phyloP scores from a whole-genome alignment of 1,140 invertebrate species.

The Euborellia annulipes region DNA sequence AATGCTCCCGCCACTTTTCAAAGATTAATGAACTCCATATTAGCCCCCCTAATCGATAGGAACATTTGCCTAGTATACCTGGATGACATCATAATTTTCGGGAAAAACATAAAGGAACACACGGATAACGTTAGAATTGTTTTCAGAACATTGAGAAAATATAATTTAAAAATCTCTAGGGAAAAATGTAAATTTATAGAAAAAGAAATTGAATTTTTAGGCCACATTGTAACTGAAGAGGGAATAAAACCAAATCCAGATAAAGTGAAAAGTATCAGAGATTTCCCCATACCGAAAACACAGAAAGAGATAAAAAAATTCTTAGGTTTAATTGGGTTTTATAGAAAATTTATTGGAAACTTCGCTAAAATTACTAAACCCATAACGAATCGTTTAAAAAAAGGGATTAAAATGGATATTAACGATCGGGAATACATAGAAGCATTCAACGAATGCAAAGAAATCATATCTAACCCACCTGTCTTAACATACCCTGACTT shows the following conservation, averaged over 20 bases:
- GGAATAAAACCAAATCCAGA: conserved; percentile 14
- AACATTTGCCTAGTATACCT: conserved; percentile 19
- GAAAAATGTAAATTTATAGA: conserved; percentile 14
- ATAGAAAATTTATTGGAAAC: conserved; percentile 16
- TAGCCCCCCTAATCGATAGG: conserved; percentile 16
- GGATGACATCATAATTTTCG: conserved; percentile 18
- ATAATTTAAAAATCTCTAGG: conserved; percentile 13
- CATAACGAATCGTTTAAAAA: conserved; percentile 18
- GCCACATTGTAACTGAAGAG: conserved; percentile 12
- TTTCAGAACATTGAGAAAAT: conserved; percentile 8
- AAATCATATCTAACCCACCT: conserved; percentile 8
- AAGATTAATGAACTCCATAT: conserved; percentile 23
- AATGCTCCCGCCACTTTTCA: conserved; percentile 22
- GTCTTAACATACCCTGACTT: conserved; percentile 20
- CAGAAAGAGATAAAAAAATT: conserved; percentile 19
- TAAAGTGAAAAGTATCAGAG: conserved; percentile 17
- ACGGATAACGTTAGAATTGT: conserved; percentile 11
- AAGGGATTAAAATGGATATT: conserved; percentile 14
- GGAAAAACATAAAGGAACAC: not conserved
- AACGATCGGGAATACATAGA: conserved; percentile 5
- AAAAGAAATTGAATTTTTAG: conserved; percentile 12
- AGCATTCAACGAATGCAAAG: conserved; percentile 11
- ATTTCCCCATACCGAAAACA: conserved; percentile 19
- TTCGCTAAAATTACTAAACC: conserved; percentile 20
- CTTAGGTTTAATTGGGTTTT: conserved; percentile 18